phyloP scores from a whole-genome alignment of 2,797 vertebrate species.

The Characodon lateralis region DNA sequence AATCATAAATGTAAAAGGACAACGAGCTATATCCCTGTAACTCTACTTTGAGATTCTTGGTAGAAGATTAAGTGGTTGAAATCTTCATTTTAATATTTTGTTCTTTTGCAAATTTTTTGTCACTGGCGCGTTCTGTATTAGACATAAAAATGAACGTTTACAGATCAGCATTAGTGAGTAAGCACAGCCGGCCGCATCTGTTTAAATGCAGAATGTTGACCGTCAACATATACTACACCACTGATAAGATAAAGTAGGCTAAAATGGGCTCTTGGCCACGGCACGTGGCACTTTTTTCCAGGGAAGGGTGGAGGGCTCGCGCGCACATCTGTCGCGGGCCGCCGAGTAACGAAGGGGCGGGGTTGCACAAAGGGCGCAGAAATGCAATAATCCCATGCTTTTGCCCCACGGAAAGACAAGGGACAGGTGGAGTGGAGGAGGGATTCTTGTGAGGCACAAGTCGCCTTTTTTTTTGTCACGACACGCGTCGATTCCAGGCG shows the following conservation, averaged over 20 bases:
- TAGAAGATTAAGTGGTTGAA: not conserved
- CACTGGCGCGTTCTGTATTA: not conserved
- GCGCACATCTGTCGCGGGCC: slow-evolving; percentile 53
- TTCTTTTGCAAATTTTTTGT: not conserved
- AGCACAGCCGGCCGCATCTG: slow-evolving; percentile 17
- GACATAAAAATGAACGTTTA: too few species aligned
- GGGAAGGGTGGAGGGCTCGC: not conserved
- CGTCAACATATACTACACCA: slow-evolving; percentile 22
- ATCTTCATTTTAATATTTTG: not conserved
- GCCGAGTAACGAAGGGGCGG: slow-evolving; percentile 11
- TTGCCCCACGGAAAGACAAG: slow-evolving; percentile 32
- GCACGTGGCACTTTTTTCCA: slow-evolving; percentile 50
- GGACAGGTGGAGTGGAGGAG: slow-evolving; percentile 71
- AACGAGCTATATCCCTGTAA: not conserved
- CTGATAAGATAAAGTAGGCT: slow-evolving; percentile 39
- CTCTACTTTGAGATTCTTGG: not conserved
- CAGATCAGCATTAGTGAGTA: not conserved
- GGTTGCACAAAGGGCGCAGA: slow-evolving; percentile 25
- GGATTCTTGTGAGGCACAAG: slow-evolving; percentile 55
- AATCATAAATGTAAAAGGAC: not conserved
- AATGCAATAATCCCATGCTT: not conserved
- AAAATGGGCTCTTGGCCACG: slow-evolving; percentile 3
- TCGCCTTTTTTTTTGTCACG: slow-evolving; percentile 31
- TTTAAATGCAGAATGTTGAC: slow-evolving; percentile 20
- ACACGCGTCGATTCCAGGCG: slow-evolving; percentile 65